Evolutionary conservation across 1,140 invertebrate genomes (phyloP).

Genomic region (Drosophila tropicalis): DNA sequence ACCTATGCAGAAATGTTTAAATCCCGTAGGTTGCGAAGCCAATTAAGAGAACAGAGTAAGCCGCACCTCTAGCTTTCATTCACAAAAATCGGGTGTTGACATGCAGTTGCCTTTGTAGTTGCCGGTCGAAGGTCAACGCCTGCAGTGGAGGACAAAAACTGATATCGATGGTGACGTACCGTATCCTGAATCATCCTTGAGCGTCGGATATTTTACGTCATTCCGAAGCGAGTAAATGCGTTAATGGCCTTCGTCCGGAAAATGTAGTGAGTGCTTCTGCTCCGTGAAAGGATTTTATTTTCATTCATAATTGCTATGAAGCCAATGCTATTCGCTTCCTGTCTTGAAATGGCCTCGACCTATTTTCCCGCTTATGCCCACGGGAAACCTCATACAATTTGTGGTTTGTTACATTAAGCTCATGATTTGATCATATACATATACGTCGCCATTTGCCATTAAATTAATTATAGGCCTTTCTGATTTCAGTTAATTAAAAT

Average conservation of each 20-base stretch:
- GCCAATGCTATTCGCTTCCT: constrained; percentile 29
- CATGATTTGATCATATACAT: constrained; percentile 21
- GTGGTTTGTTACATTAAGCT: constrained; percentile 34
- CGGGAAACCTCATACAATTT: constrained; percentile 46
- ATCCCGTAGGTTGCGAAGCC: too few species aligned
- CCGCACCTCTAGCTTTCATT: constrained; percentile 49
- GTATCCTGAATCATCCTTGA: constrained; percentile 62
- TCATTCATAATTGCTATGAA: constrained; percentile 71
- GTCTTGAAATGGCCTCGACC: constrained; percentile 54
- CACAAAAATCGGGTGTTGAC: constrained; percentile 43
- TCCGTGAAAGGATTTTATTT: constrained; percentile 55
- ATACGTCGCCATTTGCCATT: constrained; percentile 18
- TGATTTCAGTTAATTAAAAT: constrained; percentile 1
- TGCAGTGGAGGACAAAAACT: constrained; percentile 50
- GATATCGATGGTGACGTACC: constrained; percentile 62
- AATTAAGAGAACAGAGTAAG: too few species aligned
- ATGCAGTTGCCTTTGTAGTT: constrained; percentile 13
- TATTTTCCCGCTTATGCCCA: constrained; percentile 41
- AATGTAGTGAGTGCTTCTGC: constrained; percentile 29
- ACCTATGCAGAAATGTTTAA: too few species aligned
- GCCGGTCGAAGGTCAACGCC: constrained; percentile 70
- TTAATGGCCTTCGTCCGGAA: constrained; percentile 43
- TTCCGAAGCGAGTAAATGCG: constrained; percentile 25
- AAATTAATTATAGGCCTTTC: constrained; percentile 39
- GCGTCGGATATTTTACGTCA: constrained; percentile 51